Percentiles rank a stretch among this genome's conserved stretches.
These are phyloP conservation scores for Holothuria leucospilota DNA, from an alignment of 53 echinoderm and acorn worm species.

Conservation along the genomic window DNA sequence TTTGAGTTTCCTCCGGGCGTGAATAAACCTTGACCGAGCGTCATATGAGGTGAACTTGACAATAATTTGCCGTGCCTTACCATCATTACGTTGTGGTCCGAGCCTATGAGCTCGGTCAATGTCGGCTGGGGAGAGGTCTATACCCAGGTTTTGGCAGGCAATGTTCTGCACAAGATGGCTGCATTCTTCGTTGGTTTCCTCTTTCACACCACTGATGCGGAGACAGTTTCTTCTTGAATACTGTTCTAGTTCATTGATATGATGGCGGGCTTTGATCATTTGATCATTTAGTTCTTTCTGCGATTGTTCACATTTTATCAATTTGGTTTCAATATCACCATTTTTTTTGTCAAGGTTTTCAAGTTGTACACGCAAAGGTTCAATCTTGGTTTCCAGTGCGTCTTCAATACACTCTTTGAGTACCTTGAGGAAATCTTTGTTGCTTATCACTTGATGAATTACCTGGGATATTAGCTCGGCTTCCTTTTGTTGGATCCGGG, in stretches of 20 bases:
- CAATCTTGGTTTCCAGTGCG: conserved; percentile 16
- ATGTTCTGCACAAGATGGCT: not conserved
- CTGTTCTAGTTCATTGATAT: not conserved
- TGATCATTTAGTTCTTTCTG: not conserved
- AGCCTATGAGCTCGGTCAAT: conserved; percentile 9
- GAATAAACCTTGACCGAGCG: not conserved
- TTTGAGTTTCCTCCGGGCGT: not conserved
- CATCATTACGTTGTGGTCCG: not conserved
- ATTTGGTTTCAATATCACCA: not conserved
- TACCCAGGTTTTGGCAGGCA: not conserved
- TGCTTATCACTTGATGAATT: conserved; percentile 4
- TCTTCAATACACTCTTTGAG: not conserved
- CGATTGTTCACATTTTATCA: not conserved
- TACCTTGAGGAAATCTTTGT: not conserved
- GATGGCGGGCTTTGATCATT: not conserved
- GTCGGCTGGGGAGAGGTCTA: not conserved
- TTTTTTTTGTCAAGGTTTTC: not conserved
- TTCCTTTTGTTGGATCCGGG: not conserved
- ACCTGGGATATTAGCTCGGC: not conserved
- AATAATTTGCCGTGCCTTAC: not conserved
- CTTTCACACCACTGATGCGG: not conserved
- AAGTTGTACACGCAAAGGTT: not conserved
- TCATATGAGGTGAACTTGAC: conserved; percentile 1
- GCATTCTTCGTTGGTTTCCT: not conserved
- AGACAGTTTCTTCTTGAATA: conserved; percentile 3